Evolutionary conservation across 1,140 invertebrate genomes (phyloP).

Genomic region (Drosophila auraria): DNA sequence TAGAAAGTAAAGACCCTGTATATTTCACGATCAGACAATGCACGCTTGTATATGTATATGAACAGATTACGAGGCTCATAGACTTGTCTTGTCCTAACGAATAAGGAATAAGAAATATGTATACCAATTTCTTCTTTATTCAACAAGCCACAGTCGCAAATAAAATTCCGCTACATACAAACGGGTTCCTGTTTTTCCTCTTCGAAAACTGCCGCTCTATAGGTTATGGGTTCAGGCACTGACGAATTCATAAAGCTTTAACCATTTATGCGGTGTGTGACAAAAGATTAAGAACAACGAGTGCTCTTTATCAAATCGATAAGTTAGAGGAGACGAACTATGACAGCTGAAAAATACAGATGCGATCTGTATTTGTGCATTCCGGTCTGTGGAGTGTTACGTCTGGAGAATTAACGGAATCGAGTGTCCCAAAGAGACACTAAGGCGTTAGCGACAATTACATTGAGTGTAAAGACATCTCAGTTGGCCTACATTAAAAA

Average conservation of each 20-base stretch:
- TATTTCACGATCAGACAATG: too few relatives aligned
- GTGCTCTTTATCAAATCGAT: not conserved
- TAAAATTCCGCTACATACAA: not conserved
- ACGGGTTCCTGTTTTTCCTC: not conserved
- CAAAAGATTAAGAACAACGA: slow-evolving; percentile 12
- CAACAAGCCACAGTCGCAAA: not conserved
- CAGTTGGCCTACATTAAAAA: slow-evolving; percentile 21
- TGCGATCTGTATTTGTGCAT: slow-evolving; percentile 18
- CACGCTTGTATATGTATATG: too few relatives aligned
- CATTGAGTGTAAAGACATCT: slow-evolving; percentile 12
- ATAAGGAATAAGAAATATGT: not conserved
- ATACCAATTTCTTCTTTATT: not conserved
- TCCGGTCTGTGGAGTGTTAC: slow-evolving; percentile 6
- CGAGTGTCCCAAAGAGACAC: not conserved
- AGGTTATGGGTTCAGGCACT: not conserved
- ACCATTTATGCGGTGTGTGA: not conserved
- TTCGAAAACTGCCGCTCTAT: not conserved
- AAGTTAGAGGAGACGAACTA: not conserved
- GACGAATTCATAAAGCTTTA: not conserved
- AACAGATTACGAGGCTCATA: too few relatives aligned
- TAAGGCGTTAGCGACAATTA: slow-evolving; percentile 1
- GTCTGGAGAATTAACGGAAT: not conserved
- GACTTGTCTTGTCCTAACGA: too few relatives aligned
- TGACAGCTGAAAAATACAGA: slow-evolving; percentile 22
- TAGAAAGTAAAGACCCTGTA: too few relatives aligned